Conservation (phyloP, 2,113 vertebrate species). For the Leucopsar rothschildi region DNA sequence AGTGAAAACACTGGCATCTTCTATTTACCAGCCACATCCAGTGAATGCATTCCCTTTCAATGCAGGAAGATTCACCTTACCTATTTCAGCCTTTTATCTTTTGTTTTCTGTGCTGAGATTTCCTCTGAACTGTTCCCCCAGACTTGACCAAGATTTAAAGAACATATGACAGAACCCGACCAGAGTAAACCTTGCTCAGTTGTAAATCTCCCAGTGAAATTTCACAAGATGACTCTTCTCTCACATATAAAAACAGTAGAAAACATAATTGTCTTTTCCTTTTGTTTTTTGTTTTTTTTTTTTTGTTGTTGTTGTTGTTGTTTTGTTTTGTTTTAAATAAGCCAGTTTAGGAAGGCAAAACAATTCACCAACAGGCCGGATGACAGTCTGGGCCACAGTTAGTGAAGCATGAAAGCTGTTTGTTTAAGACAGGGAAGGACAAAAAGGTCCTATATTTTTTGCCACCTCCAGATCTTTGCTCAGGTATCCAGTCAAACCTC, state of each 20-base stretch:
- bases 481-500: neutral
- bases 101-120: neutral
- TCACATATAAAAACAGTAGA: neutral
- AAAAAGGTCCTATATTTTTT: neutral
- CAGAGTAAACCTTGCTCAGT: neutral
- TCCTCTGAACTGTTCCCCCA: neutral
- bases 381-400: neutral
- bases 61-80: neutral
- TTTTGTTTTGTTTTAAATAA: neutral
- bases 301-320: too few species aligned
- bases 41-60: neutral
- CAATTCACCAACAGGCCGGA: neutral
- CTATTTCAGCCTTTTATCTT: neutral
- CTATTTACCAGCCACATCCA: neutral
- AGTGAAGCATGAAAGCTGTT: neutral
- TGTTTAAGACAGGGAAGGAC: neutral
- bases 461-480: neutral
- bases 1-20: neutral
- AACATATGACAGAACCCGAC: neutral
- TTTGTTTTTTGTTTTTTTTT: neutral
- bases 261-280: neutral
- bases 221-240: neutral
- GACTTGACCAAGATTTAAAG: neutral
- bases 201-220: neutral
- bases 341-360: neutral